Percentiles rank a stretch among this genome's conserved stretches.
phyloP scores from a whole-genome alignment of 2,797 vertebrate species.

The Galago senegalensis region DNA sequence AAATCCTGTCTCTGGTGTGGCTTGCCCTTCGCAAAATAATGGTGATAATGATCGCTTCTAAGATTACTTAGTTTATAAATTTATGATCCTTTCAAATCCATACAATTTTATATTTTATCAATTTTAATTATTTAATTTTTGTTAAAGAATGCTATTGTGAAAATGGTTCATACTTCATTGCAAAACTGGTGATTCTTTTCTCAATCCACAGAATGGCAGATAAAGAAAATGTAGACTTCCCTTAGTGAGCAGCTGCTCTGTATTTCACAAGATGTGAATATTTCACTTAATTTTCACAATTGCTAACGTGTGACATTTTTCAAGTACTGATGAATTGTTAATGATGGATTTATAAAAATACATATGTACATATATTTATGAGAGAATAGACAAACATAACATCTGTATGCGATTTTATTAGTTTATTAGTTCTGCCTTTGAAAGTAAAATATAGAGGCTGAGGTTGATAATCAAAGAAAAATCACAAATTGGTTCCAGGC shows the following conservation, averaged over 20 bases:
- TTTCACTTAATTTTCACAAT: slow-evolving; percentile 22
- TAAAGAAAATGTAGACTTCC: neutral
- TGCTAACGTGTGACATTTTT: neutral
- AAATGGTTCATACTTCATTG: neutral
- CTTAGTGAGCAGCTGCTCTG: neutral
- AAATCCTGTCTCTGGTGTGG: neutral
- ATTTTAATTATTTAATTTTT: neutral
- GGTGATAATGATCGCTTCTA: neutral
- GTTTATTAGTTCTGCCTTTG: neutral
- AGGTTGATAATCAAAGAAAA: neutral
- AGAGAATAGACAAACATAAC: neutral
- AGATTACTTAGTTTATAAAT: neutral
- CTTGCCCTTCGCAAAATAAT: neutral
- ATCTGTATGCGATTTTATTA: neutral
- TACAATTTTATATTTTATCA: neutral
- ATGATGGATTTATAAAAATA: neutral
- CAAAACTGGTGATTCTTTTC: neutral
- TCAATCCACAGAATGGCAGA: neutral
- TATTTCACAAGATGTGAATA: neutral
- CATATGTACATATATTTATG: neutral
- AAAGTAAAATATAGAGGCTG: neutral
- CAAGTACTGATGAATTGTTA: neutral
- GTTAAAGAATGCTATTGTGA: neutral
- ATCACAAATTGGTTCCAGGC: neutral
- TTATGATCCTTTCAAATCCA: neutral